A percentile compares a stretch with the other conserved stretches of the same genome.
These are phyloP conservation scores for Paralichthys olivaceus DNA, from an alignment of 2,113 vertebrate genomes.

Conservation along the genomic window DNA sequence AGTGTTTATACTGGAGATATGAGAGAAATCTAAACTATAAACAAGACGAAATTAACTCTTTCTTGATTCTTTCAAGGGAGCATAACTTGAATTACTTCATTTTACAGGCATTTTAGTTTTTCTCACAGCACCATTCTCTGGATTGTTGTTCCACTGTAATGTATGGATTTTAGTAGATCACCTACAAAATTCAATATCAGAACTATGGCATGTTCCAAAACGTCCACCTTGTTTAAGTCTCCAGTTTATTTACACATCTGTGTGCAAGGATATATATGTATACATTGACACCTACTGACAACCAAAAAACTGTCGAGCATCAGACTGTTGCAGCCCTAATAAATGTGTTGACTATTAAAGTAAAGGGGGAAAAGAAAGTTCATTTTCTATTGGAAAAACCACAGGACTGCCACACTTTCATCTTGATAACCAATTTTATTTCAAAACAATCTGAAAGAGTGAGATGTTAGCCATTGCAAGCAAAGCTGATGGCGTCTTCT, in stretches of 20 bases:
- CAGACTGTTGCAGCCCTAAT: neutral
- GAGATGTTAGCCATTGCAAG: conserved; percentile 22
- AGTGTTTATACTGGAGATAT: too few species aligned
- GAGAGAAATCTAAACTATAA: neutral
- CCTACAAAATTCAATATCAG: too few species aligned
- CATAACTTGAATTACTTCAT: neutral
- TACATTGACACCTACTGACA: neutral
- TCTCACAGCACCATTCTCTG: neutral
- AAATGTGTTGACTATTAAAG: too few species aligned
- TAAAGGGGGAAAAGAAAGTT: neutral
- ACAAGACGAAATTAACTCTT: neutral
- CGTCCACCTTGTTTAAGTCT: too few species aligned
- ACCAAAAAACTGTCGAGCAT: too few species aligned
- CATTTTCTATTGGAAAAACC: neutral
- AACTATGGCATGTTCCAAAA: too few species aligned
- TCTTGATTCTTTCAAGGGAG: neutral
- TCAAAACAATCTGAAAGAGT: conserved; percentile 57
- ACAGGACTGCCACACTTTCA: conserved; percentile 8
- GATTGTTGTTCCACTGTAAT: neutral
- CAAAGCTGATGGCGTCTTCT: conserved; percentile 15
- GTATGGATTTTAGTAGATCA: neutral
- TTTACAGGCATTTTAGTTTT: neutral
- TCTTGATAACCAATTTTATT: conserved; percentile 74
- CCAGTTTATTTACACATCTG: neutral
- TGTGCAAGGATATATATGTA: neutral